Percentiles rank a stretch among this genome's conserved stretches.
Conservation (phyloP, 2,888 invertebrate genomes). For the Meiosimyza platycephala region DNA sequence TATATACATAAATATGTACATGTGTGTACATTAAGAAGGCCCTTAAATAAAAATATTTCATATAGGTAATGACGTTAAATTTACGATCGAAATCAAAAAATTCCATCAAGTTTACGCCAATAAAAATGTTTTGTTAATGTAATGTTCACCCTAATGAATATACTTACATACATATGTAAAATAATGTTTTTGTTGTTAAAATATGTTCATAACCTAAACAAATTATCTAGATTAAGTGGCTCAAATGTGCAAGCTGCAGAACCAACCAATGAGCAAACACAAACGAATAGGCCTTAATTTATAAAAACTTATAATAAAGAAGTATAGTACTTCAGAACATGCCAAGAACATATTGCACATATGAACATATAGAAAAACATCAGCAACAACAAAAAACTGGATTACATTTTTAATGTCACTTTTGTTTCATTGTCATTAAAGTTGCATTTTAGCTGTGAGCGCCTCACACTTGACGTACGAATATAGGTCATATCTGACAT, state of each 20-base stretch:
- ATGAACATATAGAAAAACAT: too few relatives aligned
- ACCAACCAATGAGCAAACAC: not conserved
- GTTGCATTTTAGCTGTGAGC: constrained; percentile 2
- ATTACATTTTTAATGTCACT: constrained; percentile 12
- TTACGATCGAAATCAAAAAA: too few relatives aligned
- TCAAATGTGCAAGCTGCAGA: constrained; percentile 32
- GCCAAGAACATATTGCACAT: too few relatives aligned
- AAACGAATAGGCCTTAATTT: not conserved
- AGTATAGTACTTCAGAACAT: not conserved
- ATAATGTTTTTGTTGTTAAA: too few relatives aligned
- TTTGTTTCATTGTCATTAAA: constrained; percentile 20
- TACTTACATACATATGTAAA: too few relatives aligned
- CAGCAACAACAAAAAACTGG: not conserved
- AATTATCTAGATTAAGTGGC: not conserved
- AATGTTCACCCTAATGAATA: too few relatives aligned
- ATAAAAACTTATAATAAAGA: not conserved
- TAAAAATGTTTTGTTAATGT: too few relatives aligned
- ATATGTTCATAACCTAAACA: not conserved
- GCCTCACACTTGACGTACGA: constrained; percentile 3
- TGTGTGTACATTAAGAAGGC: too few relatives aligned
- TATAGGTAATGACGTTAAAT: too few relatives aligned
- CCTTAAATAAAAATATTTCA: too few relatives aligned
- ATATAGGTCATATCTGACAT: constrained; percentile 11
- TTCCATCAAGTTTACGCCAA: too few relatives aligned
- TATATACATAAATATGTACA: too few relatives aligned